Evolutionary conservation across 2,888 invertebrate genomes (phyloP).

Genomic region (Leptopilina syphax): DNA sequence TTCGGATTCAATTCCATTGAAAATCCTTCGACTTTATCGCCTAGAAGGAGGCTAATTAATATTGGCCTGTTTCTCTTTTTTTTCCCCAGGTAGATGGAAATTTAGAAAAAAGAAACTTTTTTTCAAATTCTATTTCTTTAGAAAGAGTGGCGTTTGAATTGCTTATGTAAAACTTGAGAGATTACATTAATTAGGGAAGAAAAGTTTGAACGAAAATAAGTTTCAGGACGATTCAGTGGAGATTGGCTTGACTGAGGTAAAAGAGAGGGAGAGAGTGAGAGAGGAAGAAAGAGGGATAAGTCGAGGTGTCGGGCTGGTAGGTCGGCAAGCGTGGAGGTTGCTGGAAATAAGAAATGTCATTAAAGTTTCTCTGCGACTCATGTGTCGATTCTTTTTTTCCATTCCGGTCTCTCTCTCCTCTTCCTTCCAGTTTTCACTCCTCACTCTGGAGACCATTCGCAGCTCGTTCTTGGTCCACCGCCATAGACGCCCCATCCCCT

Average conservation of each 20-base stretch:
- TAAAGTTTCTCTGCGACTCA: constrained; percentile 48
- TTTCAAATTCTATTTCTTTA: constrained; percentile 10
- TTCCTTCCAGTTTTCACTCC: constrained; percentile 15
- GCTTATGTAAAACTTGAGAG: constrained; percentile 41
- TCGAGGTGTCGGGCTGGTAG: constrained; percentile 51
- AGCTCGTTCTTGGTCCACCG: constrained; percentile 24
- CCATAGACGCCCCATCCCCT: neutral
- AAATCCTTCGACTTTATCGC: constrained; percentile 10
- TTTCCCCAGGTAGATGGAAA: neutral
- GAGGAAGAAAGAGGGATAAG: constrained; percentile 44
- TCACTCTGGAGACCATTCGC: constrained; percentile 36
- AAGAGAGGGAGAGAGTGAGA: constrained; percentile 23
- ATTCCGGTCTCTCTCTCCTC: constrained; percentile 14
- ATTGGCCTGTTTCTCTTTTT: neutral
- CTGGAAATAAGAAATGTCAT: constrained; percentile 51
- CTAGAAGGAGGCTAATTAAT: constrained; percentile 14
- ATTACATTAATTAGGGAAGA: constrained; percentile 54
- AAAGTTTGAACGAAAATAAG: constrained; percentile 46
- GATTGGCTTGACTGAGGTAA: constrained; percentile 36
- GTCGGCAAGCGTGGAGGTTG: constrained; percentile 47
- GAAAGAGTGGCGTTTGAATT: neutral
- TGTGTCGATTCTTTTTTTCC: constrained; percentile 47
- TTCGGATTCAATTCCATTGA: constrained; percentile 25
- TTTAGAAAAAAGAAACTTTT: neutral
- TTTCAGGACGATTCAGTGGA: constrained; percentile 33